Conservation (phyloP, 2,113 vertebrate species). For the Ctenodactylus gundi region DNA sequence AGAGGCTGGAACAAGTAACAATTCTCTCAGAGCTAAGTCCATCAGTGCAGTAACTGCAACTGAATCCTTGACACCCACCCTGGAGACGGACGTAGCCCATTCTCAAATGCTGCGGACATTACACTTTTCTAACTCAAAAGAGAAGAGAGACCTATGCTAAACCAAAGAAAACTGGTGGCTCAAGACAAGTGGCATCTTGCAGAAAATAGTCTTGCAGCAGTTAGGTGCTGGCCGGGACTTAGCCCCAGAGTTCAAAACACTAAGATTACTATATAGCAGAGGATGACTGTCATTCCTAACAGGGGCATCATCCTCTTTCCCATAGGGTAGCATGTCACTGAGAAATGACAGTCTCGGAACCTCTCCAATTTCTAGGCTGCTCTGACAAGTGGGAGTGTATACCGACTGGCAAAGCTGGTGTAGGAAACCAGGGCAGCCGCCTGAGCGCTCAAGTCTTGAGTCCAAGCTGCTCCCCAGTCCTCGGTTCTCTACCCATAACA, state of each 20-base stretch:
- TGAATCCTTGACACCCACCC: neutral
- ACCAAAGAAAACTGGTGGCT: neutral
- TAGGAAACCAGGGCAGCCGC: neutral
- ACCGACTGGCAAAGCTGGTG: neutral
- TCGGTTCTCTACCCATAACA: neutral
- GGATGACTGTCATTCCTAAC: neutral
- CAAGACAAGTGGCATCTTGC: neutral
- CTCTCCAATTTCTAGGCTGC: rapidly evolving
- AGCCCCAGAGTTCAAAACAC: neutral
- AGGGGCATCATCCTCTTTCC: neutral
- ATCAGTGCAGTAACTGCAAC: no score
- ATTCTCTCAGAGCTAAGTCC: neutral
- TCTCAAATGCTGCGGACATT: neutral
- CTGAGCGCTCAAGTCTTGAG: neutral
- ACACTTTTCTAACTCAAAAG: neutral
- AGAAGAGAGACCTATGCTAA: neutral
- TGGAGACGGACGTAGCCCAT: neutral
- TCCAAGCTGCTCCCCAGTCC: neutral
- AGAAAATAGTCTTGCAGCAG: neutral
- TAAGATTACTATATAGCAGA: neutral
- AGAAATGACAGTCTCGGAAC: neutral
- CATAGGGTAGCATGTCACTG: neutral
- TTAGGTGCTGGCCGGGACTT: neutral
- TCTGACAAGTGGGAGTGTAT: rapidly evolving
- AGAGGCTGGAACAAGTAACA: neutral